A percentile compares a stretch with the other conserved stretches of the same genome.
phyloP scores from a whole-genome alignment of 2,797 vertebrate genomes.

The Hoplostethus mediterraneus region DNA sequence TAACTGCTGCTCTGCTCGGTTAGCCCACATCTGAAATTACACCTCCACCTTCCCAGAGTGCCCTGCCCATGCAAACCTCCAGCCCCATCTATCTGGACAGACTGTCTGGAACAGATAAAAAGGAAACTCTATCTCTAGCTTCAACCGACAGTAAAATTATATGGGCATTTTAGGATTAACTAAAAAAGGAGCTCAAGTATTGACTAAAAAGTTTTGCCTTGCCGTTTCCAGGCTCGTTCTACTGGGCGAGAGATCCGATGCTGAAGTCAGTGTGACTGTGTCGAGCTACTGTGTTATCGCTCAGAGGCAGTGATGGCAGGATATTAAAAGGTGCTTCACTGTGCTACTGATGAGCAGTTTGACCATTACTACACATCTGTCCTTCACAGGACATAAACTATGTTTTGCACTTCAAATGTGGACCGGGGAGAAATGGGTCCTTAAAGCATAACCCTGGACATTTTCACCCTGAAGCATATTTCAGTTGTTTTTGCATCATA shows the following conservation, averaged over 20 bases:
- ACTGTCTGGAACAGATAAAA: slow-evolving; percentile 23
- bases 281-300: slow-evolving; percentile 2
- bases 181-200: slow-evolving; percentile 20
- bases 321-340: slow-evolving; percentile 25
- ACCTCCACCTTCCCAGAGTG: slow-evolving; percentile 69
- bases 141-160: neutral
- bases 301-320: slow-evolving; percentile 7
- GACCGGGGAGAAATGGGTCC: slow-evolving; percentile 15
- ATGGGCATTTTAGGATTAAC: slow-evolving; percentile 13
- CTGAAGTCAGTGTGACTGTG: slow-evolving; percentile 45
- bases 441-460: slow-evolving; percentile 14
- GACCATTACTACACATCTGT: slow-evolving; percentile 32
- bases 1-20: slow-evolving; percentile 72
- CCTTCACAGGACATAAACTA: slow-evolving; percentile 28
- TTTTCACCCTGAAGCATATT: slow-evolving; percentile 1
- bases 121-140: slow-evolving; percentile 20
- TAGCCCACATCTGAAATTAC: slow-evolving; percentile 78
- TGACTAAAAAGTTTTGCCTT: neutral
- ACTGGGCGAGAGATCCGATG: neutral
- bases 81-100: slow-evolving; percentile 20
- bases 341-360: slow-evolving; percentile 20
- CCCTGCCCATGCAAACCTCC: slow-evolving; percentile 36
- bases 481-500: too few relatives aligned
- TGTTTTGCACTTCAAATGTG: slow-evolving; percentile 8
- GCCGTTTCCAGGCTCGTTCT: neutral